Percentiles rank a stretch among this genome's conserved stretches.
phyloP scores from a whole-genome alignment of 2,888 invertebrate genomes.

The Harpalus rubripes region DNA sequence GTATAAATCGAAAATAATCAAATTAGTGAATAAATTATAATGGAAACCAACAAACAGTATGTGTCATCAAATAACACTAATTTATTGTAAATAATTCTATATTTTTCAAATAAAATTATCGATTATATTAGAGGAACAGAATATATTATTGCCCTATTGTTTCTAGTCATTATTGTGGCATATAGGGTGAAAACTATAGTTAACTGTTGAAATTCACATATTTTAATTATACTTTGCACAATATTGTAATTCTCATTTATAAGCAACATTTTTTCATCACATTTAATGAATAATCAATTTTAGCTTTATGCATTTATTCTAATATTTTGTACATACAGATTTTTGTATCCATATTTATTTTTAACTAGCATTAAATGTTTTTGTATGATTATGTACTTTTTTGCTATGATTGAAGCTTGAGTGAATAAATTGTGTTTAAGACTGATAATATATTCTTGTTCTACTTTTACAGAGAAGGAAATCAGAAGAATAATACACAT shows the following conservation, averaged over 20 bases:
- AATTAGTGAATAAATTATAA: constrained; percentile 48
- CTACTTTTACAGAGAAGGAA: background rate
- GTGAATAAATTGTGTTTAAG: constrained; percentile 66
- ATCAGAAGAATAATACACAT: too few species aligned
- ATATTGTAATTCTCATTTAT: constrained; percentile 56
- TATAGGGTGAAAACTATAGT: constrained; percentile 56
- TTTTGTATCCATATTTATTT: constrained; percentile 64
- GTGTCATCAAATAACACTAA: constrained; percentile 65
- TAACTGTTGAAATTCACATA: constrained; percentile 56
- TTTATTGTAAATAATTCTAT: constrained; percentile 66
- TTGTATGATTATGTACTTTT: constrained; percentile 65
- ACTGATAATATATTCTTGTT: constrained; percentile 51
- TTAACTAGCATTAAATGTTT: constrained; percentile 60
- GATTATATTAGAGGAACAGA: constrained; percentile 62
- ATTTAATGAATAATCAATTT: constrained; percentile 27
- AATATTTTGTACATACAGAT: constrained; percentile 60
- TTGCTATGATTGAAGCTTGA: constrained; percentile 64
- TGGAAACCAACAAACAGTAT: constrained; percentile 50
- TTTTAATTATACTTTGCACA: constrained; percentile 62
- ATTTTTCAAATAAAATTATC: constrained; percentile 66
- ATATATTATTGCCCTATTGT: constrained; percentile 66
- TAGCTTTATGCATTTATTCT: constrained; percentile 62
- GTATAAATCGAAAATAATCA: constrained; percentile 54
- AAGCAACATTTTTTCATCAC: constrained; percentile 27
- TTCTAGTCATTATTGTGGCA: constrained; percentile 66